Evolutionary conservation across 2,888 invertebrate species (phyloP), one percentile per base, ranked within the genome.

Genomic region (Plebejus argus): DNA sequence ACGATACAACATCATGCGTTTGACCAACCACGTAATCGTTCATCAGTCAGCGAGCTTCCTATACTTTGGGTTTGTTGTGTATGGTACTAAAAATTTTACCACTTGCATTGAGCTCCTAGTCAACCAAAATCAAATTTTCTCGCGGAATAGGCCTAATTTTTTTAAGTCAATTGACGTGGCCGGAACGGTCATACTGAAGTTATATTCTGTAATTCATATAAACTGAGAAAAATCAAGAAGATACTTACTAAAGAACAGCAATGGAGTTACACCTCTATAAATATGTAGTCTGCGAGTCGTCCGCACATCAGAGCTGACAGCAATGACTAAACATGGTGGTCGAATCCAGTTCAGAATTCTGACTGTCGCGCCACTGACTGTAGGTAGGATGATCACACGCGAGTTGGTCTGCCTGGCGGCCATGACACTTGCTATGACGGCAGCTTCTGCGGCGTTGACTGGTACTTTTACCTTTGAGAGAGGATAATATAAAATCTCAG

Each of bases 271-370:
- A 70, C 95, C 95, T 79, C 96, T 90, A 86, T 94, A 96, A 3
- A 95, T 87, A 81, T 95, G 95, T 71, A 97, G 90, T 82, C 95
- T 94, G 61, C 96, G 90, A 0, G 95, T 95, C 1, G 95, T 93
- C 58, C 90, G 91, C 0, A 89, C 89, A 76, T 93, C 90, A 6
- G 96, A 92, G 56, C 96, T 96, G 78, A 97, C 94, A 0, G 96
- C 95, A 61, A 97, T 88, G 78, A 97, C 94, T 6, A 96, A 94
- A 82, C 96, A 95, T 33, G 95, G 91, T 0, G 97, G 96, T 70
- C 95, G 90, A 85, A 96, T 95, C 79, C 95, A 94, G 35, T 96
- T 94, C 70, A 96, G 89, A 75, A 95, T 87, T 81, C 94, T 93
- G 3, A 96, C 96, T 0, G 96, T 96, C 80, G 93, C 85, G 0